These are phyloP conservation scores for Tipula lateralis DNA, from an alignment of 2,888 invertebrate genomes.

Conservation along the genomic window DNA sequence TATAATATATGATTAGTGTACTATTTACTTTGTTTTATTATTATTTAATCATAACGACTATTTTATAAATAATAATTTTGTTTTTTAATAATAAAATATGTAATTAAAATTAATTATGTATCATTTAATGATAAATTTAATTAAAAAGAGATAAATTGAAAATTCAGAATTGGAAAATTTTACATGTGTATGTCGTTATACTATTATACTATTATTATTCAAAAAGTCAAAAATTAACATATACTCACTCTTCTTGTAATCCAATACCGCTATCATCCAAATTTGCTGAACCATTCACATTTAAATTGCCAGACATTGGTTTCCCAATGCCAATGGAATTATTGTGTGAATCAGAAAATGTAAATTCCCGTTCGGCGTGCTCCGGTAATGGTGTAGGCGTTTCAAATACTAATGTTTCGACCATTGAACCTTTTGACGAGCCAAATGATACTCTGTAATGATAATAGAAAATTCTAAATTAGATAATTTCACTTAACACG, in stretches of 20 bases:
- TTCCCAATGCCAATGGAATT: conserved; percentile 38
- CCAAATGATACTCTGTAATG: conserved; percentile 82
- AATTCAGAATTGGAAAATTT: too few species aligned
- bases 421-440: conserved; percentile 91
- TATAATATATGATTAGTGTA: too few species aligned
- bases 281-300: conserved; percentile 33
- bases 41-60: too few species aligned
- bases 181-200: too few species aligned
- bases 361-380: conserved; percentile 47
- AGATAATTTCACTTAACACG: conserved; percentile 2
- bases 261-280: conserved; percentile 45
- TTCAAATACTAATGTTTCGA: conserved; percentile 88
- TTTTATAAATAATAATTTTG: too few species aligned
- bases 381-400: conserved; percentile 66
- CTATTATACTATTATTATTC: too few species aligned
- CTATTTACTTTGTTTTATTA: too few species aligned
- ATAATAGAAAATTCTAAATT: conserved; percentile 28
- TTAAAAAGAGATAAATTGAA: too few species aligned
- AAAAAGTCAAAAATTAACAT: too few species aligned
- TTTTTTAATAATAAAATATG: too few species aligned
- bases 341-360: conserved; percentile 27
- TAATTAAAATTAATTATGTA: too few species aligned
- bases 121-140: too few species aligned
- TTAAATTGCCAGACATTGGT: conserved; percentile 31
- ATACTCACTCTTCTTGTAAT: conserved; percentile 49